Conservation (phyloP, 1,140 invertebrate species). For the Paramacrobiotus metropolitanus region DNA sequence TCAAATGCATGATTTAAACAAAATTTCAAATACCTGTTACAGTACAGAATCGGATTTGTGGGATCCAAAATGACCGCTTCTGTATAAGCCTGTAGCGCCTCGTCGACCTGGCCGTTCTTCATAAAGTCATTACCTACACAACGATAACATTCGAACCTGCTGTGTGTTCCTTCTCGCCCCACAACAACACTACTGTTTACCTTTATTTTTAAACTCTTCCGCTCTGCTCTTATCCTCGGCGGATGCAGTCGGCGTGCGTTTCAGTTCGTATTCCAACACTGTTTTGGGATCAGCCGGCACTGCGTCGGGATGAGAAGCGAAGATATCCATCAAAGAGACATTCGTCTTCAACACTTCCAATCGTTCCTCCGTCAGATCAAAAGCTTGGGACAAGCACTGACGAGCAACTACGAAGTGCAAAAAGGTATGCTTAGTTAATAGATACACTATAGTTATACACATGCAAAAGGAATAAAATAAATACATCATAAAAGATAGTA, state of each 20-base stretch:
- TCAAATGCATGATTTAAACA: conserved; percentile 6
- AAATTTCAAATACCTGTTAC: conserved; percentile 34
- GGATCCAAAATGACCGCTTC: conserved; percentile 53
- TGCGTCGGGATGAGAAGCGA: not conserved
- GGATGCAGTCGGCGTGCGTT: not conserved
- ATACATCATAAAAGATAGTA: not conserved
- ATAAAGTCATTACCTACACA: conserved; percentile 1
- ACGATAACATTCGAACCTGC: not conserved
- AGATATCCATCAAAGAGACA: not conserved
- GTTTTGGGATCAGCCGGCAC: not conserved
- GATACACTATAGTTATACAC: not conserved
- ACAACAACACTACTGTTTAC: not conserved
- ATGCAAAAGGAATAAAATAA: not conserved
- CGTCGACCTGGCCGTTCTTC: not conserved
- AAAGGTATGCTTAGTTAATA: too few species aligned
- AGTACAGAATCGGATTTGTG: conserved; percentile 74
- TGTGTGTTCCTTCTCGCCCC: not conserved
- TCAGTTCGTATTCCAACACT: not conserved
- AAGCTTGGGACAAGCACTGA: not conserved
- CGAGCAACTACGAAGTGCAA: not conserved
- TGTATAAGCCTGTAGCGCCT: not conserved
- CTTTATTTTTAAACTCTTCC: not conserved
- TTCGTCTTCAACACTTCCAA: not conserved
- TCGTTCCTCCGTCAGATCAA: not conserved
- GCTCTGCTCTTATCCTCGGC: not conserved